A percentile compares a stretch with the other conserved stretches of the same genome.
phyloP scores from a whole-genome alignment of 2,888 invertebrate genomes.

The Anticlea derivata region DNA sequence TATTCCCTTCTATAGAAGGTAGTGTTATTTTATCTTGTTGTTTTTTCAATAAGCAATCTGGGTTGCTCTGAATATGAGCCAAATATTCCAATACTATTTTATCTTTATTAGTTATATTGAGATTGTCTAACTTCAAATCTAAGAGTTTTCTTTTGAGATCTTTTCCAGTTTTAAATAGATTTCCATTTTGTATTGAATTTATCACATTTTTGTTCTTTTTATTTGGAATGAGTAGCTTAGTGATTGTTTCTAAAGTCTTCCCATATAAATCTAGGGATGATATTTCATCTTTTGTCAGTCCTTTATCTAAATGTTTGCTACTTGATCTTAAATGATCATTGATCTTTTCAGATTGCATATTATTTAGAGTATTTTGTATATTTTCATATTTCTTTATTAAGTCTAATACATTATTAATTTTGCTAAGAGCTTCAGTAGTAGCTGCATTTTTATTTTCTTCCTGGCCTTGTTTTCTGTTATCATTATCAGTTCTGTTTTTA shows the following conservation, averaged over 20 bases:
- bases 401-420: conserved; percentile 60
- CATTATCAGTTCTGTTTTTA: conserved; percentile 11
- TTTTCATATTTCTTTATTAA: conserved; percentile 64
- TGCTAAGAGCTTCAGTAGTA: conserved; percentile 49
- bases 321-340: conserved; percentile 8
- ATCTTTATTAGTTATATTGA: conserved; percentile 62
- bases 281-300: conserved; percentile 44
- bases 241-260: conserved; percentile 62
- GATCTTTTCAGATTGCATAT: conserved; percentile 38
- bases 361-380: conserved; percentile 50
- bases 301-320: conserved; percentile 4
- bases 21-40: conserved; percentile 31
- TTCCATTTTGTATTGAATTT: conserved; percentile 47
- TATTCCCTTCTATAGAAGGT: conserved; percentile 58
- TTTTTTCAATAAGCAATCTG: conserved; percentile 54
- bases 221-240: conserved; percentile 61
- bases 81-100: conserved; percentile 68
- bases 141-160: conserved; percentile 48
- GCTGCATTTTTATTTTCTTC: conserved; percentile 19
- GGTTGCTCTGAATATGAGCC: conserved; percentile 56
- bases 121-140: conserved; percentile 49
- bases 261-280: conserved; percentile 58
- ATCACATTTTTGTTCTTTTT: conserved; percentile 48
- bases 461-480: conserved; percentile 1
- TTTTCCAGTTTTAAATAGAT: conserved; percentile 42